Conservation (phyloP, 2,113 vertebrate species). For the Amazona vittata region DNA sequence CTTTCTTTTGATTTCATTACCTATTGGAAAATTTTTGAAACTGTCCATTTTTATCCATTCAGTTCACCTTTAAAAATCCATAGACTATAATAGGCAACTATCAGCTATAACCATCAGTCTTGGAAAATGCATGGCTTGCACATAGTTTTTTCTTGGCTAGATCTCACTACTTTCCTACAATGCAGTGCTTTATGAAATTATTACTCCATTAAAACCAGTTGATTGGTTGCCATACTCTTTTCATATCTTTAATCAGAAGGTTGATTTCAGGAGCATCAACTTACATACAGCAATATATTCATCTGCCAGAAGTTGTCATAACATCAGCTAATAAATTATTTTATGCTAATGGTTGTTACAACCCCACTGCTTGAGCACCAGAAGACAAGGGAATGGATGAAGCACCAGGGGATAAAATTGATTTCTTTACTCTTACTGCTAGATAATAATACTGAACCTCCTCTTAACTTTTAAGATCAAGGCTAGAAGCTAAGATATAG, state of each 20-base stretch:
- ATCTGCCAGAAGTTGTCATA: conserved; percentile 19
- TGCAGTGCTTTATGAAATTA: conserved; percentile 7
- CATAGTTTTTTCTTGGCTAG: background rate
- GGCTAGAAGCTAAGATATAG: conserved; percentile 54
- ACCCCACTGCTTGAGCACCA: background rate
- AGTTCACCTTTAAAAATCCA: background rate
- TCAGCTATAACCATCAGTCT: background rate
- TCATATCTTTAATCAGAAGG: conserved; percentile 6
- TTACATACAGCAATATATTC: background rate
- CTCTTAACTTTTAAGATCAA: conserved; percentile 75
- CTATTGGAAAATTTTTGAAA: background rate
- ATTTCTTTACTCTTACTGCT: conserved; percentile 67
- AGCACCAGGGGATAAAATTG: conserved; percentile 61
- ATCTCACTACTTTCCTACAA: background rate
- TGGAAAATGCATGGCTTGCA: background rate
- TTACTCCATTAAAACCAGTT: conserved; percentile 15
- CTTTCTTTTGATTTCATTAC: background rate
- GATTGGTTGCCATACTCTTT: background rate
- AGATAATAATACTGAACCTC: conserved; percentile 64
- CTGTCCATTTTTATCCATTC: background rate
- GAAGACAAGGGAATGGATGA: conserved; percentile 38
- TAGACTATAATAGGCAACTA: background rate
- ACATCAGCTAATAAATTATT: conserved; percentile 42
- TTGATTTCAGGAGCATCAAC: background rate
- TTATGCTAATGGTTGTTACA: background rate